A percentile compares a stretch with the other conserved stretches of the same genome.
These are phyloP conservation scores for Neoniphon sammara DNA, from an alignment of 2,797 vertebrate genomes.

Conservation along the genomic window DNA sequence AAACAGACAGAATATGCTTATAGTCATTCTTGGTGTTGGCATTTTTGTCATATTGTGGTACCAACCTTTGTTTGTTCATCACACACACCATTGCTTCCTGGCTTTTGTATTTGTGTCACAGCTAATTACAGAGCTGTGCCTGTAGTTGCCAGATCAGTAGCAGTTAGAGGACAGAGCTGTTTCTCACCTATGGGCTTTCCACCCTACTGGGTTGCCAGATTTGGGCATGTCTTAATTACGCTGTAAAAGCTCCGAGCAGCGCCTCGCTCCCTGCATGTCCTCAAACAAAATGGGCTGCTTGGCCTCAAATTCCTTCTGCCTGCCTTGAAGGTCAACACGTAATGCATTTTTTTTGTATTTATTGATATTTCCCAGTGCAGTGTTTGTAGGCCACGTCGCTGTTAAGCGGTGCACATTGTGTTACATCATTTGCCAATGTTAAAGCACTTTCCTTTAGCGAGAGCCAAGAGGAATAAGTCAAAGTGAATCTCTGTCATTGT, in stretches of 20 bases:
- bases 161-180: slow-evolving; percentile 58
- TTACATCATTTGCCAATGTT: background rate
- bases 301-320: slow-evolving; percentile 36
- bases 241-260: slow-evolving; percentile 40
- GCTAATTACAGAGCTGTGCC: slow-evolving; percentile 67
- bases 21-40: slow-evolving; percentile 45
- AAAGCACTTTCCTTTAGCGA: no score
- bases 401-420: background rate
- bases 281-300: slow-evolving; percentile 39
- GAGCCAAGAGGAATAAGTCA: background rate
- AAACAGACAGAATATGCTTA: slow-evolving; percentile 6
- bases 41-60: slow-evolving; percentile 49
- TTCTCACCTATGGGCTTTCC: slow-evolving; percentile 57
- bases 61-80: slow-evolving; percentile 68
- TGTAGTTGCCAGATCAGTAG: slow-evolving; percentile 68
- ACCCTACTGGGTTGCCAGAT: slow-evolving; percentile 68
- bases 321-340: slow-evolving; percentile 34
- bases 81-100: slow-evolving; percentile 56
- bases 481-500: background rate
- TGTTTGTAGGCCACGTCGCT: background rate
- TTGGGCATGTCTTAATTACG: slow-evolving; percentile 69
- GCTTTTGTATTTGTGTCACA: slow-evolving; percentile 64
- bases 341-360: background rate
- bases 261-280: slow-evolving; percentile 62
- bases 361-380: slow-evolving; percentile 10